Base-by-base conservation (phyloP, 1,140 invertebrate genomes). In the Scylla paramamosain region DNA sequence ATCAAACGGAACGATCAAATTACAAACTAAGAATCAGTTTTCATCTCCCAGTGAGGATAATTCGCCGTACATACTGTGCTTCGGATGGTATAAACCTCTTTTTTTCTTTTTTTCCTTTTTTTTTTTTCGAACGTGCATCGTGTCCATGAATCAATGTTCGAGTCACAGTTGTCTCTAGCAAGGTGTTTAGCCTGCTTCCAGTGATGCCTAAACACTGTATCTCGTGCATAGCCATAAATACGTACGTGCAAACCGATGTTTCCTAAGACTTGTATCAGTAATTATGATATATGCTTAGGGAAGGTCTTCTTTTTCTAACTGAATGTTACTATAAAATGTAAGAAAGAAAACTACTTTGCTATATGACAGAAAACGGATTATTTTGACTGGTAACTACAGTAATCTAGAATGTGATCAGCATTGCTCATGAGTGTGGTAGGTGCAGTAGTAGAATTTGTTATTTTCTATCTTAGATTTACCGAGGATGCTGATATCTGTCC, bases 261-360 rank as follows among this genome's bases (percentile, higher is more conserved):
- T 77, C 67, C 67, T n/a, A 77, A 77, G 67, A 77, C 25, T 77
- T n/a, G 16, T 77, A 77, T 59, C 67, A n/a, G 10, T 77, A 25
- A n/a, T 77, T n/a, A n/a, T 77, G 25, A n/a, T 77, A 20, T 77
- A n/a, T 77, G 10, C 67, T 77, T 77, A 16, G 67, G 52, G 67
- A 77, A n/a, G n/a, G 25, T 77, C 67, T 77, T 77, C 67, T n/a
- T 77, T 77, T 77, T 77, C 67, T 77, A 77, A 77, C 67, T 77
- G 67, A 77, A 77, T 77, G 67, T 77, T 77, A 77, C 25, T 77
- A 20, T 77, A 77, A n/a, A 1, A 20, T n/a, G 25, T 77, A 77
- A 77, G 67, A 77, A 77, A 77, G 67, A 77, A 77, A 77, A 77
- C 67, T 77, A 77, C 67, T 77, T 77, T 77, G 67, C 67, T 77